These are phyloP conservation scores for Cathartes aura DNA, from an alignment of 2,113 vertebrate genomes.

Conservation along the genomic window DNA sequence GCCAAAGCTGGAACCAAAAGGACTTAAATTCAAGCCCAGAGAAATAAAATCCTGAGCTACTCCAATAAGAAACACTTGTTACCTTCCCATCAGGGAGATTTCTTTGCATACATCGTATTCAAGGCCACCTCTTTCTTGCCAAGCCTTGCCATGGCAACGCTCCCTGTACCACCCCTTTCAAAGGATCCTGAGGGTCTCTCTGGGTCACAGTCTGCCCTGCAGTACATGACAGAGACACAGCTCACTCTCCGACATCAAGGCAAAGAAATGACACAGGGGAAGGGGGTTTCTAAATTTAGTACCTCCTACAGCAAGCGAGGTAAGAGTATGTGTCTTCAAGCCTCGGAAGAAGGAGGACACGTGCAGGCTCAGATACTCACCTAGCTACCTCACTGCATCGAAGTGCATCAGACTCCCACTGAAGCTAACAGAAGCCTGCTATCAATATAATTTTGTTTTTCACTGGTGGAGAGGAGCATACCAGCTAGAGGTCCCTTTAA, in stretches of 20 bases:
- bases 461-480: background rate
- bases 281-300: background rate
- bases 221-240: background rate
- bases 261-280: background rate
- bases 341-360: background rate
- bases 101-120: background rate
- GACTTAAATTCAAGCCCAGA: background rate
- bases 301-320: background rate
- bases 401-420: background rate
- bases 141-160: background rate
- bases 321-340: background rate
- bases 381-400: background rate
- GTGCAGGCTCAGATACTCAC: background rate
- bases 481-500: background rate
- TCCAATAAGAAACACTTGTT: background rate
- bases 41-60: background rate
- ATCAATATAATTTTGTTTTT: background rate
- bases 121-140: background rate
- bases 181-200: background rate
- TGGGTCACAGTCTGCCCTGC: background rate
- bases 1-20: background rate
- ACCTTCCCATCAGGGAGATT: background rate
- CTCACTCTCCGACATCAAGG: background rate
- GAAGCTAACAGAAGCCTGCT: background rate
- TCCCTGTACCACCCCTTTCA: background rate